Conservation (phyloP, 1,140 invertebrate species). For the Steinernema khuongi region DNA sequence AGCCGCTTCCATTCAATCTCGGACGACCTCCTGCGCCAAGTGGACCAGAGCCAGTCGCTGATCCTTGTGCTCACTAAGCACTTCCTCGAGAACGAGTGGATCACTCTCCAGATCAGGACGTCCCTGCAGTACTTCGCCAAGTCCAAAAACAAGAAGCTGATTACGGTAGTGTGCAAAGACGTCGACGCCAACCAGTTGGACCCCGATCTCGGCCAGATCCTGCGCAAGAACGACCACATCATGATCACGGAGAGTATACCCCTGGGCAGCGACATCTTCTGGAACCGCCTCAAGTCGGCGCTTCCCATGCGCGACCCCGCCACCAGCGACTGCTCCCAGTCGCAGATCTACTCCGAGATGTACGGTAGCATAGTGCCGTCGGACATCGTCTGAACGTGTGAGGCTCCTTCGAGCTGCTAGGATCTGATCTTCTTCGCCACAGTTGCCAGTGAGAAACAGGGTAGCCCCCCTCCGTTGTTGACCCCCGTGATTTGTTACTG, state of each 20-base stretch:
- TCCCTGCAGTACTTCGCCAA: slow-evolving; percentile 49
- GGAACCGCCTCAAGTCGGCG: slow-evolving; percentile 32
- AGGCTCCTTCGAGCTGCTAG: background rate
- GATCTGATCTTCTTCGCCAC: background rate
- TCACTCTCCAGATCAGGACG: slow-evolving; percentile 47
- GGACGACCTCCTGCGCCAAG: slow-evolving; percentile 45
- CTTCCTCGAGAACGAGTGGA: slow-evolving; percentile 54
- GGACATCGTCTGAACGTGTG: slow-evolving; percentile 35
- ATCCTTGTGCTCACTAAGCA: slow-evolving; percentile 44
- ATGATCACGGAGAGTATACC: slow-evolving; percentile 20
- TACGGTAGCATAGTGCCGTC: slow-evolving; percentile 44
- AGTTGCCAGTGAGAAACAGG: slow-evolving; percentile 13
- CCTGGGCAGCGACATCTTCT: slow-evolving; percentile 28
- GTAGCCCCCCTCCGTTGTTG: slow-evolving; percentile 9
- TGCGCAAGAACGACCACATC: slow-evolving; percentile 43
- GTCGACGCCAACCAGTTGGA: slow-evolving; percentile 45
- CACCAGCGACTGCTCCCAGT: slow-evolving; percentile 18
- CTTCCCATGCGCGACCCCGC: slow-evolving; percentile 27
- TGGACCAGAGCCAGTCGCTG: slow-evolving; percentile 42
- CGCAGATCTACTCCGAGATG: slow-evolving; percentile 43
- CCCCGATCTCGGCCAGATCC: slow-evolving; percentile 49
- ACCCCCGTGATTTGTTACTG: slow-evolving; percentile 10
- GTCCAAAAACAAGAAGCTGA: slow-evolving; percentile 35
- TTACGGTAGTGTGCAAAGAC: slow-evolving; percentile 35
- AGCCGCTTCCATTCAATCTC: slow-evolving; percentile 37